Base-by-base conservation (phyloP, 2,113 vertebrate species). In the Neoarius graeffei region DNA sequence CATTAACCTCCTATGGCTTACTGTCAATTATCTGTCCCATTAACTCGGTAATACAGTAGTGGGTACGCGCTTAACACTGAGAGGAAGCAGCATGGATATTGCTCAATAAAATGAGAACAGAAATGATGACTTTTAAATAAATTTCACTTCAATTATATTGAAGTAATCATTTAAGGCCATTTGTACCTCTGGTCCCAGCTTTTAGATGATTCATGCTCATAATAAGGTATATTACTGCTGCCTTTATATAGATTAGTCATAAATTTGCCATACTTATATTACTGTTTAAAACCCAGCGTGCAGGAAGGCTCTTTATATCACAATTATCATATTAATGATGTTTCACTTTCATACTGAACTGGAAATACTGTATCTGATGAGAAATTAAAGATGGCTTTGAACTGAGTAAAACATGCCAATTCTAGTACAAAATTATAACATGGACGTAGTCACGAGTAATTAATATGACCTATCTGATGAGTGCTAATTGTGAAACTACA, bases 1-100 rank as follows among this genome's bases (percentile, higher is more conserved):
- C 94, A 94, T 95, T 95, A 96, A 95, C 94, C 93, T 94, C 94
- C 94, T 93, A 95, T 94, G 95, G 94, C 93, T 94, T 92, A 93
- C 91, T 94, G 94, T 95, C 95, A 94, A 96, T 95, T 95, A 95
- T 95, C 93, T 95, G 94, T 95, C 92, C 95, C 95, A 96, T 96
- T 96, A 96, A 95, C 95, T 94, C 93, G 88, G 93, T 94, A 94
- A 95, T 93, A 94, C 92, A 94, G 95, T 95, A 93, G 85, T 89
- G 93, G 93, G 92, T 93, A 94, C 94, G 93, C 92, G 92, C 94
- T 94, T 94, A 94, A 94, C 93, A 91, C 89, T 88, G 90, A 92
- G 86, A 90, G 89, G 91, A 93, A 91, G 91, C 92, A 92, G 90
- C 88, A 62, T 91, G 91, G 92, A 92, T 92, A 91, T 85, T 88